Evolutionary conservation across 2,888 invertebrate genomes (phyloP).

Genomic region (Phengaris arion): DNA sequence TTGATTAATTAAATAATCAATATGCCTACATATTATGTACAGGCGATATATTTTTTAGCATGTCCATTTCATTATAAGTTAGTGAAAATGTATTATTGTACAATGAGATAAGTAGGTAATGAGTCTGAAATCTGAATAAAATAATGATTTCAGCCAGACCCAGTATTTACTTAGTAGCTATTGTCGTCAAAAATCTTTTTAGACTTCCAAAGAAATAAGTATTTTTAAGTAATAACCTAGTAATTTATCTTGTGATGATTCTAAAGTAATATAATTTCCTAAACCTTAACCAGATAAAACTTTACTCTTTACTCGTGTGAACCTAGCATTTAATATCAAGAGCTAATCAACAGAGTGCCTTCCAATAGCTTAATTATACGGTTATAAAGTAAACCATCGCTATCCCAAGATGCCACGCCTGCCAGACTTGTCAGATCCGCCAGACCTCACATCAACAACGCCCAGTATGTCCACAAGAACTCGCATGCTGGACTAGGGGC

Average conservation of each 20-base stretch:
- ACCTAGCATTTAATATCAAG: constrained; percentile 5
- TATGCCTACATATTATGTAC: no score
- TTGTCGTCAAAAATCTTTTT: neutral
- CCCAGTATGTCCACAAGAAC: constrained; percentile 19
- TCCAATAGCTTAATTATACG: constrained; percentile 19
- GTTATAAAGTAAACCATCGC: constrained; percentile 15
- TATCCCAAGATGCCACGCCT: constrained; percentile 3
- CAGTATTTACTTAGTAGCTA: neutral
- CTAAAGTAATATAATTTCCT: no score
- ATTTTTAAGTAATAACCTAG: no score
- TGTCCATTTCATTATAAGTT: no score
- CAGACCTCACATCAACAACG: constrained; percentile 36
- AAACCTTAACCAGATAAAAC: no score
- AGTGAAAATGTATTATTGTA: neutral
- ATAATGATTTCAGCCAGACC: neutral
- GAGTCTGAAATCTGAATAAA: neutral
- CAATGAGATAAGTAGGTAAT: constrained; percentile 2
- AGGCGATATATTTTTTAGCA: no score
- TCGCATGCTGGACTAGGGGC: constrained; percentile 5
- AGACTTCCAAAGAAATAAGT: no score
- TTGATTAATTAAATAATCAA: no score
- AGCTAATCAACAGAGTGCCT: constrained; percentile 1
- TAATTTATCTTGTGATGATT: no score
- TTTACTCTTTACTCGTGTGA: neutral
- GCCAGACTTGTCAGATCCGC: constrained; percentile 4